A percentile compares a stretch with the other conserved stretches of the same genome.
These are phyloP conservation scores for Anabacerthia variegaticeps DNA, from an alignment of 2,797 vertebrate species.

Conservation along the genomic window DNA sequence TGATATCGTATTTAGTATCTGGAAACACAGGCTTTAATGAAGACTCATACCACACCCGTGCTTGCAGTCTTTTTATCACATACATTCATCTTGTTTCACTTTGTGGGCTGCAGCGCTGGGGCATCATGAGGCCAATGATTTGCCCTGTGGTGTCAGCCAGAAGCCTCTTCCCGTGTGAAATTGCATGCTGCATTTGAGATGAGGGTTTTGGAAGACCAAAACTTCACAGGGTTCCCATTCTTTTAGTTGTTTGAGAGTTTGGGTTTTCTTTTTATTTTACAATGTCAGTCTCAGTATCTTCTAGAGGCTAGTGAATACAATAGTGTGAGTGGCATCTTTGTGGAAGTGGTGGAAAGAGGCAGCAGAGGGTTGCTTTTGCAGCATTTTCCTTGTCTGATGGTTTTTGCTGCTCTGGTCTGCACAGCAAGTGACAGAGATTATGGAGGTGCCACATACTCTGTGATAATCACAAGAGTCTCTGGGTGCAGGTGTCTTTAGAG, in stretches of 20 bases:
- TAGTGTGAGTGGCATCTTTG: neutral
- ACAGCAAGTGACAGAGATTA: neutral
- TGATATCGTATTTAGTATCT: neutral
- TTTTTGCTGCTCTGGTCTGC: neutral
- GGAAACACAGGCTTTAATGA: neutral
- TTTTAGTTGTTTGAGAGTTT: neutral
- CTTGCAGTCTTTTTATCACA: neutral
- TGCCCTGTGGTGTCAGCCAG: neutral
- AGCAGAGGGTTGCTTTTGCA: neutral
- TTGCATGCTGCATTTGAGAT: neutral
- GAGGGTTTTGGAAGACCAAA: neutral
- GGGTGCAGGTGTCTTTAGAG: neutral
- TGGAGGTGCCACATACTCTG: neutral
- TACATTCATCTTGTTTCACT: neutral
- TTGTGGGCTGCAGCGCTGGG: neutral
- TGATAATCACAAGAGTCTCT: neutral
- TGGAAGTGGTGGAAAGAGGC: neutral
- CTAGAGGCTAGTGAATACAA: neutral
- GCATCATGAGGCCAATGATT: neutral
- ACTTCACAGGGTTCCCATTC: neutral
- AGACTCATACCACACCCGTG: rapidly evolving
- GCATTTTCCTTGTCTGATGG: neutral
- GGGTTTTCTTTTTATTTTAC: neutral
- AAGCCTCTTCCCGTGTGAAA: neutral
- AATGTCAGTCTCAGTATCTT: neutral